A percentile compares a stretch with the other conserved stretches of the same genome.
Conservation (phyloP, 1,140 invertebrate species). For the Rhagoletis pomonella region DNA sequence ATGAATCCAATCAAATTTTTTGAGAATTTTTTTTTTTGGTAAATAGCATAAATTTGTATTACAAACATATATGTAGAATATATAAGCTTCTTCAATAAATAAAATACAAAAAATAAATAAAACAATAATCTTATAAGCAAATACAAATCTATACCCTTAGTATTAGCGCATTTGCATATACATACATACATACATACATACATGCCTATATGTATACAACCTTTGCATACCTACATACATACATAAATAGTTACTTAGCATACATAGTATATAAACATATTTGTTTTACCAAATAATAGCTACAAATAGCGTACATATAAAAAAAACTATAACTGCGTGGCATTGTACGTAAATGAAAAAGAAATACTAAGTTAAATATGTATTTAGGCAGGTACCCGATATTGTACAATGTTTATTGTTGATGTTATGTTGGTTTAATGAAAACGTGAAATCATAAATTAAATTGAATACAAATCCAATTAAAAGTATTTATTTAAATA, state of each 20-base stretch:
- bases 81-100: too few species aligned
- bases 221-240: background rate
- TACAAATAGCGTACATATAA: background rate
- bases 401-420: slow-evolving; percentile 53
- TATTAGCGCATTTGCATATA: background rate
- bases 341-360: background rate
- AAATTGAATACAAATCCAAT: slow-evolving; percentile 15
- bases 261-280: background rate
- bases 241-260: background rate
- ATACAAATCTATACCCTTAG: background rate
- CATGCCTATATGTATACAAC: background rate
- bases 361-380: slow-evolving; percentile 5
- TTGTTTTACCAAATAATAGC: background rate
- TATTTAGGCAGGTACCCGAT: slow-evolving; percentile 39
- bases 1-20: too few species aligned
- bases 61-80: too few species aligned
- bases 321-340: background rate
- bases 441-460: slow-evolving; percentile 20
- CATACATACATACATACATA: background rate
- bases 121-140: background rate
- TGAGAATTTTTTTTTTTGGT: background rate
- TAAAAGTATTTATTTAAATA: slow-evolving; percentile 35
- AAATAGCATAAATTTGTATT: background rate
- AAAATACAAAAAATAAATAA: too few species aligned
- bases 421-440: slow-evolving; percentile 52